Conservation (phyloP, 2,797 vertebrate genomes). For the Synanceia verrucosa region DNA sequence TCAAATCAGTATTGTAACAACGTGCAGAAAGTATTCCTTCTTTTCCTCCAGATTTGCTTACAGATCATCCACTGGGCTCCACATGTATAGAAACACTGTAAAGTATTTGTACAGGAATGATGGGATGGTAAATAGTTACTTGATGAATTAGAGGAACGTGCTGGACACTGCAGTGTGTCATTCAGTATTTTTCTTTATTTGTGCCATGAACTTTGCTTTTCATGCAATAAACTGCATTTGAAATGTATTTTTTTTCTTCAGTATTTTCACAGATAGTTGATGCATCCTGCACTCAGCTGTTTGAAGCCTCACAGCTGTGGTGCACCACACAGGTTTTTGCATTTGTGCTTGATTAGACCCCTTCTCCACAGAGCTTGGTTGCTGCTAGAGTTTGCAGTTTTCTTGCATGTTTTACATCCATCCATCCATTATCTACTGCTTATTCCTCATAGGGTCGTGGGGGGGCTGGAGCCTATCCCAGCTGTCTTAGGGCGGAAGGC, state of each 20-base stretch:
- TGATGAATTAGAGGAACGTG: constrained; percentile 1
- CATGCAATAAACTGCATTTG: constrained; percentile 64
- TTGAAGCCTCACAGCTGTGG: background rate
- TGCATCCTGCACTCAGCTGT: background rate
- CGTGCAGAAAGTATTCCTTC: background rate
- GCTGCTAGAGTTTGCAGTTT: too few species aligned
- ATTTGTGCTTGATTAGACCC: background rate
- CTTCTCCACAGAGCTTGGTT: background rate
- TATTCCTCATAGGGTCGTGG: too few species aligned
- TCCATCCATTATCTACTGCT: too few species aligned
- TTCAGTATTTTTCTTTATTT: background rate
- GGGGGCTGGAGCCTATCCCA: too few species aligned
- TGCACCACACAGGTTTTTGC: background rate
- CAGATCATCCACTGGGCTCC: background rate
- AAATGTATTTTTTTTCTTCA: constrained; percentile 7
- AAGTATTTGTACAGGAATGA: background rate
- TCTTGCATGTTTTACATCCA: too few species aligned
- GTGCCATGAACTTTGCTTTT: background rate
- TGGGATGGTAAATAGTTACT: background rate
- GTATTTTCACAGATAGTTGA: background rate
- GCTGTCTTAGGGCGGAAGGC: too few species aligned
- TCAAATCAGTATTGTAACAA: too few species aligned
- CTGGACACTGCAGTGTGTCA: constrained; percentile 6
- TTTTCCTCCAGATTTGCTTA: background rate
- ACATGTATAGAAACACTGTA: background rate